Conservation (phyloP, 2,797 vertebrate genomes). For the Pangasius larnaudii region DNA sequence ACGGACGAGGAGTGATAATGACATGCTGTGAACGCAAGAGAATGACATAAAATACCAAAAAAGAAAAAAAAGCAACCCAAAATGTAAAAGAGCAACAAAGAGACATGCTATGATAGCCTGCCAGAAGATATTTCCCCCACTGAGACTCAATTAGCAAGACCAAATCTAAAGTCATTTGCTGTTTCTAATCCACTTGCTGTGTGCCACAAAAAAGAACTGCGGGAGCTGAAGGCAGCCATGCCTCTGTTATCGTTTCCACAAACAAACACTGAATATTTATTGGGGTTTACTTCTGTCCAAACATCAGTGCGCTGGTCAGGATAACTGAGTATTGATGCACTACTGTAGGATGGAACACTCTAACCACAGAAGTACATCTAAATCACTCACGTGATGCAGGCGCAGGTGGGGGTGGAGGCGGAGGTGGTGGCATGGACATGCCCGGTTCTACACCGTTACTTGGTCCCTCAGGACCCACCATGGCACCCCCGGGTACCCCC, state of each 20-base stretch:
- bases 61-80: not conserved
- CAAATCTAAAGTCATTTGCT: conserved; percentile 22
- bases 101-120: not conserved
- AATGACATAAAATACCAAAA: not conserved
- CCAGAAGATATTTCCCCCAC: conserved; percentile 29
- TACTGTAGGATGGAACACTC: not conserved
- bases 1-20: not conserved
- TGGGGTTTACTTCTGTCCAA: not conserved
- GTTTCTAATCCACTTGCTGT: conserved; percentile 5
- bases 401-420: conserved; percentile 77
- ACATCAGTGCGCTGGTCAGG: not conserved
- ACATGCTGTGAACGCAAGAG: not conserved
- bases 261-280: not conserved
- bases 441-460: conserved; percentile 56
- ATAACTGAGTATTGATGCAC: not conserved
- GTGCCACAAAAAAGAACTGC: conserved; percentile 22
- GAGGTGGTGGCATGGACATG: conserved; percentile 68
- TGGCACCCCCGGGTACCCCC: conserved; percentile 18
- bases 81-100: not conserved
- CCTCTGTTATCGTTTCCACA: not conserved
- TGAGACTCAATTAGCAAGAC: conserved; percentile 26
- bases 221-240: not conserved
- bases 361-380: not conserved
- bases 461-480: conserved; percentile 42
- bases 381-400: conserved; percentile 40